Base-by-base conservation (phyloP, 2,888 invertebrate genomes). In the Pachliopta kotzebuea region DNA sequence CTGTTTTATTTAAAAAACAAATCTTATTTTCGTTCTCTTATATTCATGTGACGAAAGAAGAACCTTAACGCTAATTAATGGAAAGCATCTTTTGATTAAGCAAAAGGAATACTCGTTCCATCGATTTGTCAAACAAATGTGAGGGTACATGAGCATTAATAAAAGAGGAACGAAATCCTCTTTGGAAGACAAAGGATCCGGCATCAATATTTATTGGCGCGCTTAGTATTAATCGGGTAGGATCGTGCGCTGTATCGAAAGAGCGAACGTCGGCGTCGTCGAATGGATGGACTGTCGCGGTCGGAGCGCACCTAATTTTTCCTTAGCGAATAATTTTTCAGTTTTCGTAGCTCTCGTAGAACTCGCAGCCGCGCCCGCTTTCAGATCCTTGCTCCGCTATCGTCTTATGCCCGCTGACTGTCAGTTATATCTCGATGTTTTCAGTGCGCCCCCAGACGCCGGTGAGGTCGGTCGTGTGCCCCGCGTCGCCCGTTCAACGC, bases 191-290 rank as follows among this genome's bases (percentile, higher is more conserved):
- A 90, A 90, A 90, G 89, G 83, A 89, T 85, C 84, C 77, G 78
- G 85, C 84, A 84, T 87, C 88, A 84, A 88, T 90, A 91, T 91
- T 90, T 90, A 91, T 91, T 86, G 89, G 85, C 80, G 85, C 86
- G 85, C 90, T 90, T 90, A 88, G 85, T 88, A 90, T 89, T 91
- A 91, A 91, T 91, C 90, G 88, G 81, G 79, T 77, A 71, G 80
- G 85, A 85, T 86, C 83, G 84, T 81, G 83, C 79, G 78, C 76
- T 79, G 77, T 88, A 88, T 88, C 84, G 84, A 81, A 77, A 78
- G 77, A 76, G 72, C 74, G 76, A 77, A 77, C 71, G 75, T 73
- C 74, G 73, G 75, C 77, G 78, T 74, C 78, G 69, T 69, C 70
- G 79, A 80, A 89, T 85, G 79, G 85, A 90, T 90, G 81, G 80